Evolutionary conservation across 2,888 invertebrate genomes (phyloP).

Genomic region (Stenotaenia linearis): DNA sequence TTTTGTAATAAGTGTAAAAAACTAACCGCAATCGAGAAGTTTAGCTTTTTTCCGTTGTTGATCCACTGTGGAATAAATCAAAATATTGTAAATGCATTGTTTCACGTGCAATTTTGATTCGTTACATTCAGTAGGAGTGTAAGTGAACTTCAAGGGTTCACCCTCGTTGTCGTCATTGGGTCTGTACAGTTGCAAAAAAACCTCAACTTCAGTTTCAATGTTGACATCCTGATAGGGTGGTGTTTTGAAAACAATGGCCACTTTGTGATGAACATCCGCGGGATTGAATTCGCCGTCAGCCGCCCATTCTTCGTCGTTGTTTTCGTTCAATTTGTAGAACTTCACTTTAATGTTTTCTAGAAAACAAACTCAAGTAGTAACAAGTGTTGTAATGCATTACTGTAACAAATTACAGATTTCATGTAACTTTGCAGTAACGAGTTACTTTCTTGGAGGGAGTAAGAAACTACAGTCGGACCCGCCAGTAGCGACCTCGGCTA

Average conservation of each 20-base stretch:
- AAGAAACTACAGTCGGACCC: no score
- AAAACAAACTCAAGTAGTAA: no score
- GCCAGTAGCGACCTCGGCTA: no score
- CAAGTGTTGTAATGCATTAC: no score
- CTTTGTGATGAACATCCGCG: conserved; percentile 46
- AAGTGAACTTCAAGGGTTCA: not conserved
- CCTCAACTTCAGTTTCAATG: conserved; percentile 42
- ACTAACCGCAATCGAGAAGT: not conserved
- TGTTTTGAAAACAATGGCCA: conserved; percentile 48
- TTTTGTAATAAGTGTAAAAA: no score
- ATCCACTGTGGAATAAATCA: not conserved
- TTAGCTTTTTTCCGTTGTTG: not conserved
- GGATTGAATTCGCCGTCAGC: conserved; percentile 45
- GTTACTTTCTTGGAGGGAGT: no score
- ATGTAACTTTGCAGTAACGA: no score
- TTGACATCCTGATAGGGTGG: conserved; percentile 44
- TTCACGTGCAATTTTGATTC: not conserved
- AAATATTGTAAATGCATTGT: not conserved
- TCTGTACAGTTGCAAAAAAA: not conserved
- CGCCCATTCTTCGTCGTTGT: conserved; percentile 44
- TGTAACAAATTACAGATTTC: no score
- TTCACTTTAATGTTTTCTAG: conserved; percentile 48
- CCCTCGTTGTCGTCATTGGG: not conserved
- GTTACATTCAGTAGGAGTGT: not conserved
- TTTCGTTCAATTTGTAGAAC: conserved; percentile 44